phyloP scores from a whole-genome alignment of 2,888 invertebrate genomes.

The Drosophila villosipedis region DNA sequence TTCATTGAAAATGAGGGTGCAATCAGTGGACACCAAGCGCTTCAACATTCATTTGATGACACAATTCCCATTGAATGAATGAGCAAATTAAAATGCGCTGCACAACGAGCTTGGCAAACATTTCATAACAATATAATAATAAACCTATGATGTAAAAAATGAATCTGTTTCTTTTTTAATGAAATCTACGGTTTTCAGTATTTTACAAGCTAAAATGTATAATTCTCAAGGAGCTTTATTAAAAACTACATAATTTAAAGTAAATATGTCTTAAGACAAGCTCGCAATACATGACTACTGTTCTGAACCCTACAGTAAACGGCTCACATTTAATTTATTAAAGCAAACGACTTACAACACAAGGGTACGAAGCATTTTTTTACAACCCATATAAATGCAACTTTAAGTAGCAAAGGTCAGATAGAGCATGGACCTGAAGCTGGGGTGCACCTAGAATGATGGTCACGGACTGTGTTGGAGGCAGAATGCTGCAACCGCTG shows the following conservation, averaged over 20 bases:
- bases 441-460: constrained; percentile 32
- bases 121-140: neutral
- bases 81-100: constrained; percentile 8
- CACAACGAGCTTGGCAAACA: constrained; percentile 7
- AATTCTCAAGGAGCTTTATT: neutral
- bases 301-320: neutral
- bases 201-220: neutral
- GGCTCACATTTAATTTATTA: constrained; percentile 18
- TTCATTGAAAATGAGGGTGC: constrained; percentile 11
- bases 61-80: constrained; percentile 9
- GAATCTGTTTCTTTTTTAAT: neutral
- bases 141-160: neutral
- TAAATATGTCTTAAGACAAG: neutral
- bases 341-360: constrained; percentile 16
- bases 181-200: neutral
- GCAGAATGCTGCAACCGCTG: constrained; percentile 54
- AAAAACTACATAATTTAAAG: neutral
- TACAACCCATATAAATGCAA: constrained; percentile 43
- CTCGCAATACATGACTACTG: neutral
- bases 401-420: constrained; percentile 61
- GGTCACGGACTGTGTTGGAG: constrained; percentile 52
- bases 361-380: constrained; percentile 2
- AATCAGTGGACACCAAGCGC: constrained; percentile 33
- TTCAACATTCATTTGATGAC: constrained; percentile 13
- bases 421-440: constrained; percentile 17